Evolutionary conservation across 1,140 invertebrate species (phyloP).

Genomic region (Lysiphlebus fabarum): DNA sequence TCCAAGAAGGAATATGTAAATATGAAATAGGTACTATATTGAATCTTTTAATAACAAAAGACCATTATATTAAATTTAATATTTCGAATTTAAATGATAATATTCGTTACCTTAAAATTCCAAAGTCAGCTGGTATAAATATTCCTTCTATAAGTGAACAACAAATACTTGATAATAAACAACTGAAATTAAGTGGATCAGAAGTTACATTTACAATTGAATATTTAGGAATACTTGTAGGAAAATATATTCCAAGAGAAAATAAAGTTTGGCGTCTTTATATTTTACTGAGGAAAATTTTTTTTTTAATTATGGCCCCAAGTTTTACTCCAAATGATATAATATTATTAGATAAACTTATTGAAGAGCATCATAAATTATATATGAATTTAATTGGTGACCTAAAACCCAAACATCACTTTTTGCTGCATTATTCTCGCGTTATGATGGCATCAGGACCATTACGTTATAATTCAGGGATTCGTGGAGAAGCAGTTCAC

Average conservation of each 20-base stretch:
- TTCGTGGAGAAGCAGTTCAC: slow-evolving; percentile 26
- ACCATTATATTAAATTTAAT: neutral
- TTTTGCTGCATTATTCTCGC: slow-evolving; percentile 23
- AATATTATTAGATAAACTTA: slow-evolving; percentile 5
- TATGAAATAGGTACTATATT: no score
- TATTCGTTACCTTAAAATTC: slow-evolving; percentile 5
- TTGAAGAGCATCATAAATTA: slow-evolving; percentile 23
- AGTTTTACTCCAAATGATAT: slow-evolving; percentile 6
- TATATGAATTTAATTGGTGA: slow-evolving; percentile 23
- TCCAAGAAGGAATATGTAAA: no score
- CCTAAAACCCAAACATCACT: slow-evolving; percentile 25
- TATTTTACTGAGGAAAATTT: slow-evolving; percentile 17
- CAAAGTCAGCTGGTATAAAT: slow-evolving; percentile 15
- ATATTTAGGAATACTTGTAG: slow-evolving; percentile 21
- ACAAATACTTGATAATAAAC: slow-evolving; percentile 18
- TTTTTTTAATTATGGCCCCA: slow-evolving; percentile 15
- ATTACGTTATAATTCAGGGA: slow-evolving; percentile 22
- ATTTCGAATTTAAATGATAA: slow-evolving; percentile 7
- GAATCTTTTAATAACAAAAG: no score
- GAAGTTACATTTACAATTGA: slow-evolving; percentile 20
- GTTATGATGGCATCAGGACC: slow-evolving; percentile 21
- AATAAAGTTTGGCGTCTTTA: slow-evolving; percentile 19
- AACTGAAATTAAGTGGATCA: slow-evolving; percentile 14
- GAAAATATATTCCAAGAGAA: slow-evolving; percentile 18
- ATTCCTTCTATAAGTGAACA: slow-evolving; percentile 17